A percentile compares a stretch with the other conserved stretches of the same genome.
Conservation (phyloP, 2,888 invertebrate species). For the Actias luna region DNA sequence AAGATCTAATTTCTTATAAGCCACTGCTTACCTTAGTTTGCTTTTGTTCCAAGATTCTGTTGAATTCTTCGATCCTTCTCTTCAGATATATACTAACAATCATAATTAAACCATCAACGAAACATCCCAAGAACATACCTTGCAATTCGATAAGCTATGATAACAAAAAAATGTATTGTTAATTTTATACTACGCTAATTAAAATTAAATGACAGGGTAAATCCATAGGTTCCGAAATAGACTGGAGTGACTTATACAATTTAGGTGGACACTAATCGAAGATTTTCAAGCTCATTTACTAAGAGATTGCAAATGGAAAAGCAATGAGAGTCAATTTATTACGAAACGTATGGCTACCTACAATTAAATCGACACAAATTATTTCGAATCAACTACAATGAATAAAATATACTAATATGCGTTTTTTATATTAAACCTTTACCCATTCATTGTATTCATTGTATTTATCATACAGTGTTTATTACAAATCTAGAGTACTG, state of each 20-base stretch:
- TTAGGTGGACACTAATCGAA: background rate
- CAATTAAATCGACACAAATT: too few relatives aligned
- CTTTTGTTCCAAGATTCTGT: constrained; percentile 17
- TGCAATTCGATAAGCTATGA: constrained; percentile 19
- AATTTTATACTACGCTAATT: constrained; percentile 1
- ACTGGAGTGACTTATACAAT: background rate
- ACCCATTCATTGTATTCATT: too few relatives aligned
- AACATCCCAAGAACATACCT: constrained; percentile 12
- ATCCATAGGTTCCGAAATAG: too few relatives aligned
- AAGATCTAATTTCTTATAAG: background rate
- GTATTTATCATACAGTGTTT: too few relatives aligned
- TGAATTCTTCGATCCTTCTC: constrained; percentile 19
- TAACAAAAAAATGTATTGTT: background rate
- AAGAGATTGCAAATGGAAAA: too few relatives aligned
- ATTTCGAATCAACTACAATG: too few relatives aligned
- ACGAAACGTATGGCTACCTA: too few relatives aligned
- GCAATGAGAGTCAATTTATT: too few relatives aligned
- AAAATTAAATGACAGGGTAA: too few relatives aligned
- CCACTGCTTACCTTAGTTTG: constrained; percentile 19
- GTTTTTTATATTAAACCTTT: too few relatives aligned
- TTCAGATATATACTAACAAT: constrained; percentile 19
- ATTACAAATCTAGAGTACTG: too few relatives aligned
- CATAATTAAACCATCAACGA: constrained; percentile 14
- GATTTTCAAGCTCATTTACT: background rate
- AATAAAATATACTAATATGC: too few relatives aligned